These are phyloP conservation scores for Pampusana beccarii DNA, from an alignment of 2,113 vertebrate species.

Conservation along the genomic window DNA sequence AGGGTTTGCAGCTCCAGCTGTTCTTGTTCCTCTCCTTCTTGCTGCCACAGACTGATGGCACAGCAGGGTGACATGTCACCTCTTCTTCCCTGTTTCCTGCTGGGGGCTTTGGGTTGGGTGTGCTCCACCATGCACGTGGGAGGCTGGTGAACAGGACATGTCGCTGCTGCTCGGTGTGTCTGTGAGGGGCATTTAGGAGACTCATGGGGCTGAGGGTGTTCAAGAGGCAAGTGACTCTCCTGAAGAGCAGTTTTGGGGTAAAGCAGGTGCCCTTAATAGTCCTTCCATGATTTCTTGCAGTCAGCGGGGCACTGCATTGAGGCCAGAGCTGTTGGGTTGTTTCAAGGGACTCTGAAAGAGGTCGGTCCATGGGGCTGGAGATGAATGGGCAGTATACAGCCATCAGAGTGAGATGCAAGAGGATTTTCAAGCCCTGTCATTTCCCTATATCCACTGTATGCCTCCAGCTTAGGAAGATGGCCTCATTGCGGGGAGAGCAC, in stretches of 20 bases:
- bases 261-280: background rate
- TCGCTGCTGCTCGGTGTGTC: background rate
- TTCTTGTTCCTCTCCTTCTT: background rate
- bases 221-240: background rate
- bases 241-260: background rate
- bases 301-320: fast-evolving
- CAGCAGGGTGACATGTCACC: background rate
- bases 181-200: background rate
- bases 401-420: background rate
- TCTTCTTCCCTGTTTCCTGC: background rate
- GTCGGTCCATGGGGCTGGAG: background rate
- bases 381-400: background rate
- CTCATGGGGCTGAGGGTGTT: background rate
- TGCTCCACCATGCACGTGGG: fast-evolving
- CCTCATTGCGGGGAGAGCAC: background rate
- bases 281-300: fast-evolving
- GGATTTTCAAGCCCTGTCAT: fast-evolving
- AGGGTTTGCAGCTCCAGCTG: background rate
- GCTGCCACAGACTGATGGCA: background rate
- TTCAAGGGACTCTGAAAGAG: background rate
- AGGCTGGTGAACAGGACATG: background rate
- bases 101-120: background rate
- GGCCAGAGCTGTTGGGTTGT: background rate
- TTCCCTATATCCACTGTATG: background rate
- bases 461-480: background rate